phyloP scores from a whole-genome alignment of 2,797 vertebrate genomes.

The Morelia viridis region DNA sequence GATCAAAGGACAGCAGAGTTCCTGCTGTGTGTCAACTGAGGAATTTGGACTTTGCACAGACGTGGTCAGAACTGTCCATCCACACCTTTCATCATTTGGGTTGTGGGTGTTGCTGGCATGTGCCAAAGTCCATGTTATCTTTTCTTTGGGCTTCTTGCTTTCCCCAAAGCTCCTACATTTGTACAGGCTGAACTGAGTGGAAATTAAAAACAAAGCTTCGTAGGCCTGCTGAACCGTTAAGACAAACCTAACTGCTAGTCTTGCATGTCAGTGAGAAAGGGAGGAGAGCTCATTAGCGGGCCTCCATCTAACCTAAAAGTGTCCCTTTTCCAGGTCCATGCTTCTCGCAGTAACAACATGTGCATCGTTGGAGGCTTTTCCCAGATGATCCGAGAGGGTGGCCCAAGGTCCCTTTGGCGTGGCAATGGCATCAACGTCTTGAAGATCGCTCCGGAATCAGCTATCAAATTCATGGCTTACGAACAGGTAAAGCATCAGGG shows the following conservation, averaged over 20 bases:
- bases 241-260: background rate
- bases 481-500: constrained; percentile 82
- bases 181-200: constrained; percentile 12
- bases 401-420: constrained; percentile 87
- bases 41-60: constrained; percentile 41
- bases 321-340: constrained; percentile 83
- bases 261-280: constrained; percentile 47
- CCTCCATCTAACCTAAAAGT: constrained; percentile 2
- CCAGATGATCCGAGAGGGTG: constrained; percentile 92
- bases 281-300: constrained; percentile 8
- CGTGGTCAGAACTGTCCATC: constrained; percentile 1
- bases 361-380: constrained; percentile 86
- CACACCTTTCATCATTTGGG: background rate
- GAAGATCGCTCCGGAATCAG: constrained; percentile 94
- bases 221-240: background rate
- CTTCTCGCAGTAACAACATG: constrained; percentile 91
- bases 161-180: constrained; percentile 27
- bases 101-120: background rate
- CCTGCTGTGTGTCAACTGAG: constrained; percentile 10
- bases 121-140: background rate
- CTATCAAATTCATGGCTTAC: constrained; percentile 98
- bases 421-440: constrained; percentile 96
- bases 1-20: constrained; percentile 34
- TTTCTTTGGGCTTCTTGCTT: background rate
- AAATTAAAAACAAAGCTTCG: background rate